A percentile compares a stretch with the other conserved stretches of the same genome.
Evolutionary conservation across 1,140 invertebrate species (phyloP).

Genomic region (Apolygus lucorum): DNA sequence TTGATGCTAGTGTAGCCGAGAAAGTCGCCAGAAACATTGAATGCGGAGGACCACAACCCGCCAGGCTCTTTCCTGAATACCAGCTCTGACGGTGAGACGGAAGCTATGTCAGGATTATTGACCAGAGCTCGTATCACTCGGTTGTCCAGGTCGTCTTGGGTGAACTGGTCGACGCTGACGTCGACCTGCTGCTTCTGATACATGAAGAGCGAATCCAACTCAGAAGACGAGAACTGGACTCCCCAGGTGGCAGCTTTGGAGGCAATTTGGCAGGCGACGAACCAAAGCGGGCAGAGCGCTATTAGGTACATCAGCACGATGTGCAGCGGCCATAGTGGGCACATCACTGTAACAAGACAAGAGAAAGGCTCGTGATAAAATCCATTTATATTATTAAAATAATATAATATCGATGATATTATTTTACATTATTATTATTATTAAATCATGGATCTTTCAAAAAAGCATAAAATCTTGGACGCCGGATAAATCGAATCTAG

Average conservation of each 20-base stretch:
- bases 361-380: too few relatives aligned
- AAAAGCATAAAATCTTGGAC: too few relatives aligned
- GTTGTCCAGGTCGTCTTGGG: constrained; percentile 1
- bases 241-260: constrained; percentile 37
- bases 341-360: constrained; percentile 41
- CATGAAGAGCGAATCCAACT: constrained; percentile 31
- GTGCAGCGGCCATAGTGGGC: constrained; percentile 52
- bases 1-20: constrained; percentile 47
- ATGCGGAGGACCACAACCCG: constrained; percentile 39
- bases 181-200: constrained; percentile 12
- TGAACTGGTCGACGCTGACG: constrained; percentile 19
- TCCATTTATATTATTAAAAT: too few relatives aligned
- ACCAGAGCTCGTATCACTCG: constrained; percentile 6
- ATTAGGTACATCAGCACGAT: constrained; percentile 47
- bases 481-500: too few relatives aligned
- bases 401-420: too few relatives aligned
- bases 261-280: constrained; percentile 40
- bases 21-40: constrained; percentile 52
- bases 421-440: too few relatives aligned
- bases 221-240: constrained; percentile 35
- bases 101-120: constrained; percentile 12
- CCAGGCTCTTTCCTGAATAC: constrained; percentile 35
- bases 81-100: background rate
- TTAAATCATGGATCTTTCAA: too few relatives aligned
- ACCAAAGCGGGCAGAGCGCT: constrained; percentile 45